Evolutionary conservation across 2,797 vertebrate genomes (phyloP).

Genomic region (Hoplostethus atlanticus): DNA sequence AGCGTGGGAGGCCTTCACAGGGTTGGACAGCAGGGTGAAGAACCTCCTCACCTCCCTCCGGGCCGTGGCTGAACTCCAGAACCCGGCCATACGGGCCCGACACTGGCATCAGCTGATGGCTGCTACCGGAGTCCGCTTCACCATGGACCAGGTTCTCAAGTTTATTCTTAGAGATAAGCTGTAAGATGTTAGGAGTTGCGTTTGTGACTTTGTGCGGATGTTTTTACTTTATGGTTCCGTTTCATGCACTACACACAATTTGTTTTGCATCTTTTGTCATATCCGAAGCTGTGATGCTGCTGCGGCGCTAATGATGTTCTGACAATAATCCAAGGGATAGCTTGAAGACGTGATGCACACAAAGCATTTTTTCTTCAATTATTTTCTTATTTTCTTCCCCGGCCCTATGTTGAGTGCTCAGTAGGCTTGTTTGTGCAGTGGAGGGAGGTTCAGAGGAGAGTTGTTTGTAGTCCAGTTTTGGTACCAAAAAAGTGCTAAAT

Average conservation of each 20-base stretch:
- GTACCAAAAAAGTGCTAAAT: slow-evolving; percentile 40
- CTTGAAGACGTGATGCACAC: not conserved
- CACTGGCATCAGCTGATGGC: slow-evolving; percentile 96
- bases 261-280: not conserved
- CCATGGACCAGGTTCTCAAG: slow-evolving; percentile 83
- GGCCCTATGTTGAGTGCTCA: slow-evolving; percentile 20
- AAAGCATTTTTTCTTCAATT: slow-evolving; percentile 20
- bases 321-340: not conserved
- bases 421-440: slow-evolving; percentile 16
- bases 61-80: slow-evolving; percentile 93
- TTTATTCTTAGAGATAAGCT: slow-evolving; percentile 2
- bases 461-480: slow-evolving; percentile 31
- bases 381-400: slow-evolving; percentile 29
- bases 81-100: slow-evolving; percentile 90
- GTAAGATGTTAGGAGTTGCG: not conserved
- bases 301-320: not conserved
- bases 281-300: not conserved
- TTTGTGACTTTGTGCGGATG: not conserved
- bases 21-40: slow-evolving; percentile 90
- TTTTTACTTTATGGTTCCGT: not conserved
- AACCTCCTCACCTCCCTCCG: slow-evolving; percentile 90
- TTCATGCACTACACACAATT: not conserved
- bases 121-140: slow-evolving; percentile 89
- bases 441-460: slow-evolving; percentile 18
- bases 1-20: slow-evolving; percentile 90